These are phyloP conservation scores for Tretioscincus oriximinensis DNA, from an alignment of 2,113 vertebrate genomes.

Conservation along the genomic window DNA sequence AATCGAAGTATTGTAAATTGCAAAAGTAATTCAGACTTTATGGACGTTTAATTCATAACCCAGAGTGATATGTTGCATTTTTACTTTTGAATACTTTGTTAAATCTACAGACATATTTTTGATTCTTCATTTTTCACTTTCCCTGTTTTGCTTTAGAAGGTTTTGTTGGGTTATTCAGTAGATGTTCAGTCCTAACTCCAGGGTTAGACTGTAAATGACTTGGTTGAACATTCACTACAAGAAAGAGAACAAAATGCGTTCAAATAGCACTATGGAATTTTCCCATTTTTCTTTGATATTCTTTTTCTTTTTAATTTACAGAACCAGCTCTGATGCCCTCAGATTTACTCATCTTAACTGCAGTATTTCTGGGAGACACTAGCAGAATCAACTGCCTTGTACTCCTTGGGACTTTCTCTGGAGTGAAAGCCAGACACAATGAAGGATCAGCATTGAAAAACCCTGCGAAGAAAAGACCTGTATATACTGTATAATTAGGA, in stretches of 20 bases:
- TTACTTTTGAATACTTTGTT: too few species aligned
- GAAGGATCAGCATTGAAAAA: background rate
- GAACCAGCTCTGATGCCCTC: background rate
- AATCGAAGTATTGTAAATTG: too few species aligned
- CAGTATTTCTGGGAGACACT: background rate
- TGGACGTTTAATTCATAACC: too few species aligned
- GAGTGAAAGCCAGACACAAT: background rate
- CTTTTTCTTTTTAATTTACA: background rate
- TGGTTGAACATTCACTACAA: background rate
- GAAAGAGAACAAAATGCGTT: background rate
- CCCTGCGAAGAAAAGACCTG: background rate
- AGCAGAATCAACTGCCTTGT: too few species aligned
- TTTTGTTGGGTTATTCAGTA: background rate
- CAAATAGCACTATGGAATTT: background rate
- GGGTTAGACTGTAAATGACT: background rate
- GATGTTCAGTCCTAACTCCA: too few species aligned
- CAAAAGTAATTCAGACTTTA: too few species aligned
- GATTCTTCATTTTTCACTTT: too few species aligned
- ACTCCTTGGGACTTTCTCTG: background rate
- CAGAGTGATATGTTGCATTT: too few species aligned
- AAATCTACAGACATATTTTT: too few species aligned
- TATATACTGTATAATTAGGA: background rate
- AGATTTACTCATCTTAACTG: background rate
- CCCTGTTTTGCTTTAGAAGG: too few species aligned
- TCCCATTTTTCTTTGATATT: background rate